Evolutionary conservation across 92 coral and sea anemone genomes (phyloP).

Genomic region (Palythoa heliodiscus): DNA sequence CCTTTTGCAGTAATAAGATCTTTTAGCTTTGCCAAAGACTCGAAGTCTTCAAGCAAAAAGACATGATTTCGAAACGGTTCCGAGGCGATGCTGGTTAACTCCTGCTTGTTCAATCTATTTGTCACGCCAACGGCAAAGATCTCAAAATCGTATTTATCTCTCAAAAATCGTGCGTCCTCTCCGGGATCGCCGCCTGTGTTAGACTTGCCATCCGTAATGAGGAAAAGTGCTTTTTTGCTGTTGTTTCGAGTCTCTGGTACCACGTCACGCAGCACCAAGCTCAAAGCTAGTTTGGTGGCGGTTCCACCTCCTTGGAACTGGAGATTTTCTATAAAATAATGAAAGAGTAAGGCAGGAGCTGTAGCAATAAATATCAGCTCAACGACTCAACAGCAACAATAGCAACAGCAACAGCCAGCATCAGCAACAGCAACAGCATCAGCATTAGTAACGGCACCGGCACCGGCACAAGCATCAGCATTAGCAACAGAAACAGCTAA

Average conservation of each 20-base stretch:
- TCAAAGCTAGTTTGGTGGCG: conserved; percentile 79
- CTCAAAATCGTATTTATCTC: conserved; percentile 76
- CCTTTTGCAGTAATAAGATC: conserved; percentile 87
- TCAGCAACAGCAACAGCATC: no score
- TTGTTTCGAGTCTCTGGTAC: conserved; percentile 79
- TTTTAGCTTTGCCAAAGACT: conserved; percentile 78
- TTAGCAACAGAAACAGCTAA: no score
- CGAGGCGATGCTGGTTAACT: conserved; percentile 87
- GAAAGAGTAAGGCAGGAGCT: neutral
- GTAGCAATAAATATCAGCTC: no score
- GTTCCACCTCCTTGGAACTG: conserved; percentile 92
- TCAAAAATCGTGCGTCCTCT: conserved; percentile 66
- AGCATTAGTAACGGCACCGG: no score
- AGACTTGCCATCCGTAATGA: conserved; percentile 94
- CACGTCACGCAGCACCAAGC: conserved; percentile 68
- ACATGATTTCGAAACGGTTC: conserved; percentile 96
- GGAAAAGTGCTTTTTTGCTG: conserved; percentile 92
- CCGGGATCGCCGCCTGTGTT: conserved; percentile 80
- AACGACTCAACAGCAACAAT: no score
- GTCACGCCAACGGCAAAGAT: conserved; percentile 95
- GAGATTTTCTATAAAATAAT: conserved; percentile 65
- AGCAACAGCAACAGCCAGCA: no score
- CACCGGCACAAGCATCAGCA: no score
- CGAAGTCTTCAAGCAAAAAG: conserved; percentile 74
- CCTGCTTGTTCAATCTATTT: conserved; percentile 69